phyloP scores from a whole-genome alignment of 2,888 invertebrate genomes.

The Epistrophe eligans region DNA sequence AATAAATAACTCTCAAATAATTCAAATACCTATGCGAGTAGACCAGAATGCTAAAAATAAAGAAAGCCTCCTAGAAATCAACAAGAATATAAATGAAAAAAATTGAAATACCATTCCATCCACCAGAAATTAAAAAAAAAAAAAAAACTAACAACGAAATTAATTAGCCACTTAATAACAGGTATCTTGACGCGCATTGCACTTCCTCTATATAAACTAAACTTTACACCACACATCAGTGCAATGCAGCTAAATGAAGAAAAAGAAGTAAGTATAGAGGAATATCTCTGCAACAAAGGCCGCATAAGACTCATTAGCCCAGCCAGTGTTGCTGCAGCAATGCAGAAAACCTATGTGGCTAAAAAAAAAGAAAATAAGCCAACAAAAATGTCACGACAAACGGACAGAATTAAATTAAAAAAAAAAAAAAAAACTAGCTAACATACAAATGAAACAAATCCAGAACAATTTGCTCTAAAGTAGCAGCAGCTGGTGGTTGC shows the following conservation, averaged over 20 bases:
- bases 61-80: slow-evolving; percentile 1
- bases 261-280: not conserved
- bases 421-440: not conserved
- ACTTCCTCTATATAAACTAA: slow-evolving; percentile 54
- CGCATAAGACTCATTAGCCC: slow-evolving; percentile 29
- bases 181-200: slow-evolving; percentile 74
- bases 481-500: not conserved
- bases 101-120: slow-evolving; percentile 32
- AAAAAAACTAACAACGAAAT: slow-evolving; percentile 59
- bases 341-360: slow-evolving; percentile 14
- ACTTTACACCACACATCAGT: slow-evolving; percentile 2
- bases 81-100: slow-evolving; percentile 12
- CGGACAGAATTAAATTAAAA: slow-evolving; percentile 13
- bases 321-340: not conserved
- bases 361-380: slow-evolving; percentile 22
- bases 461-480: slow-evolving; percentile 59
- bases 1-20: slow-evolving; percentile 5
- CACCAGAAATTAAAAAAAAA: not conserved
- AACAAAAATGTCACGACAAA: slow-evolving; percentile 68
- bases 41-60: slow-evolving; percentile 5
- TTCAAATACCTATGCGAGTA: not conserved
- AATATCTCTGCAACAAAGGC: slow-evolving; percentile 16
- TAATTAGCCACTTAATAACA: slow-evolving; percentile 75
- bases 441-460: slow-evolving; percentile 48
- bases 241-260: not conserved